Percentiles rank a stretch among this genome's conserved stretches.
phyloP scores from a whole-genome alignment of 2,888 invertebrate genomes.

The Alcis repandata region DNA sequence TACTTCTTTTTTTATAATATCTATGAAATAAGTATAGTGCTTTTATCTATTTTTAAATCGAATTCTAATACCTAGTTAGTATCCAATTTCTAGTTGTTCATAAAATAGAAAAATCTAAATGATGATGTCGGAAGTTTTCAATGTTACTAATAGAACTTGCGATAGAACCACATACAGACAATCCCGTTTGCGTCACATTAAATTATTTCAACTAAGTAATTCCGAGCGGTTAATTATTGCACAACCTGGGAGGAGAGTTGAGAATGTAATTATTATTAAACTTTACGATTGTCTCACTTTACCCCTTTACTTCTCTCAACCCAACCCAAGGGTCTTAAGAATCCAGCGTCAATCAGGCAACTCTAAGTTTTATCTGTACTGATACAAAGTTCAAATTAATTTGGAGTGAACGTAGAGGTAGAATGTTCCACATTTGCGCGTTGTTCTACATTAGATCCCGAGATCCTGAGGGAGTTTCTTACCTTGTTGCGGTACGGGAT shows the following conservation, averaged over 20 bases:
- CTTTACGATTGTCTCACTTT: constrained; percentile 87
- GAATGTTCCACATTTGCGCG: constrained; percentile 50
- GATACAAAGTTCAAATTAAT: constrained; percentile 55
- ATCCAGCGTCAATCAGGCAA: constrained; percentile 47
- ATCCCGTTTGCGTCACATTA: constrained; percentile 81
- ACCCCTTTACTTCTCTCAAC: constrained; percentile 74
- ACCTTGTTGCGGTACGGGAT: constrained; percentile 82
- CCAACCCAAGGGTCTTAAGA: constrained; percentile 56
- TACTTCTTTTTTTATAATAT: too few species aligned
- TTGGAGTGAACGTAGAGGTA: constrained; percentile 40
- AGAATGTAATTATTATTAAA: constrained; percentile 87
- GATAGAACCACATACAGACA: constrained; percentile 58
- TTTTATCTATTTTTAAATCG: too few species aligned
- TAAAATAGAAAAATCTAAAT: not conserved
- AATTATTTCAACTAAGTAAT: constrained; percentile 87
- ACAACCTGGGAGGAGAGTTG: constrained; percentile 85
- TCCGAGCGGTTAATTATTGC: constrained; percentile 86
- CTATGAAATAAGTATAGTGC: too few species aligned
- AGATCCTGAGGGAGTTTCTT: constrained; percentile 85
- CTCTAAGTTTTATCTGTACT: constrained; percentile 45
- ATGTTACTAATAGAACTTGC: constrained; percentile 33
- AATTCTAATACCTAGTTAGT: too few species aligned
- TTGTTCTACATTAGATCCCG: constrained; percentile 68
- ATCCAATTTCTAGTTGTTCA: too few species aligned
- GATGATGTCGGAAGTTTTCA: not conserved